Percentiles rank a stretch among this genome's conserved stretches.
Conservation (phyloP, 2,113 vertebrate species). For the Nettapus auritus region DNA sequence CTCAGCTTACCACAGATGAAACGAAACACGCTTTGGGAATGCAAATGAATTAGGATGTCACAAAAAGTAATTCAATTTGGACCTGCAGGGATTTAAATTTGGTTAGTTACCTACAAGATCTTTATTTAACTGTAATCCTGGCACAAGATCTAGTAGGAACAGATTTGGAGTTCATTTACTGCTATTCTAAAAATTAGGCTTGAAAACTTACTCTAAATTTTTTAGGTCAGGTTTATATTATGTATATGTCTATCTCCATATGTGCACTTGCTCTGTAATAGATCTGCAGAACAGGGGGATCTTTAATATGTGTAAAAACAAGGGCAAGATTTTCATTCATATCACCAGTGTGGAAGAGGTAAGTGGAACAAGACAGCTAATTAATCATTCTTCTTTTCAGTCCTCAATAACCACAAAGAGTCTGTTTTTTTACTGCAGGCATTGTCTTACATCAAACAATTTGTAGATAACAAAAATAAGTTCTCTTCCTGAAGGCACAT, state of each 20-base stretch:
- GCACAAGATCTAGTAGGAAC: not conserved
- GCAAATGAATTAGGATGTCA: conserved; percentile 38
- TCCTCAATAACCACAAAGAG: not conserved
- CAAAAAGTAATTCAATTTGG: conserved; percentile 45
- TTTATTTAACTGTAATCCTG: conserved; percentile 49
- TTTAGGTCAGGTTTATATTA: not conserved
- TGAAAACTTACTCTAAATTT: not conserved
- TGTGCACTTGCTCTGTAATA: not conserved
- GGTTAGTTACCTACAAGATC: conserved; percentile 9
- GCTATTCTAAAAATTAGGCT: not conserved
- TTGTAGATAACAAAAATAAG: conserved; percentile 42
- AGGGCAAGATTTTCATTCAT: not conserved
- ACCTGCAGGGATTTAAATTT: conserved; percentile 7
- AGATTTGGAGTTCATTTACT: not conserved
- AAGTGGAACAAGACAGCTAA: conserved; percentile 35
- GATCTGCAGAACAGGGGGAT: not conserved
- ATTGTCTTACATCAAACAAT: conserved; percentile 54
- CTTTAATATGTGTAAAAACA: not conserved
- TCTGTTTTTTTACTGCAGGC: conserved; percentile 16
- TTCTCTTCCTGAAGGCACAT: conserved; percentile 35
- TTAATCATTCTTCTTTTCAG: conserved; percentile 20
- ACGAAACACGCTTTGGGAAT: conserved; percentile 4
- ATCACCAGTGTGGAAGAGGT: not conserved
- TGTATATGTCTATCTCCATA: too few species aligned
- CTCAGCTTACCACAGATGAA: conserved; percentile 3